phyloP scores from a whole-genome alignment of 2,888 invertebrate species.

The Notodonta dromedarius region DNA sequence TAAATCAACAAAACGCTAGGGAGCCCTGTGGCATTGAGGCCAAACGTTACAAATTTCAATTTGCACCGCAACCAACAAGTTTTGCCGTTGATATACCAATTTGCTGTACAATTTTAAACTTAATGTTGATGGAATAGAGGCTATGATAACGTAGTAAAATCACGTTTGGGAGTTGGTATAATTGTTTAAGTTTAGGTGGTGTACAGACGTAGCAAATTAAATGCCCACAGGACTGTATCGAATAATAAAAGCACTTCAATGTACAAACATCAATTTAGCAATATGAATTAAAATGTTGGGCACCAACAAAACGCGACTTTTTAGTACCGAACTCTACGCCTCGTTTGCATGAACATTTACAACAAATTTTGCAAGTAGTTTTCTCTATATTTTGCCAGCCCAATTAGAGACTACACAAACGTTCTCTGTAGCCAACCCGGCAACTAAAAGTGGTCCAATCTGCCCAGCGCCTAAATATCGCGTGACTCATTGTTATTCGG shows the following conservation, averaged over 20 bases:
- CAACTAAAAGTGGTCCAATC: not conserved
- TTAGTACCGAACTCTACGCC: too few relatives aligned
- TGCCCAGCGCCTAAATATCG: constrained; percentile 20
- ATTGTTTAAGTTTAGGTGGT: constrained; percentile 14
- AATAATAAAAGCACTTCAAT: too few relatives aligned
- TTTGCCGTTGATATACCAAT: constrained; percentile 18
- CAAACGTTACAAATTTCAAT: constrained; percentile 69
- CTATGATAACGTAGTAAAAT: constrained; percentile 3
- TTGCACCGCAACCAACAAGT: constrained; percentile 41
- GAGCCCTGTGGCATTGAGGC: constrained; percentile 59
- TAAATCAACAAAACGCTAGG: constrained; percentile 47
- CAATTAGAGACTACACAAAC: too few relatives aligned
- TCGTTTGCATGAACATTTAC: too few relatives aligned
- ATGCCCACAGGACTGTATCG: not conserved
- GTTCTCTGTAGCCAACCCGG: not conserved
- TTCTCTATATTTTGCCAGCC: too few relatives aligned
- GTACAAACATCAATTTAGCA: too few relatives aligned
- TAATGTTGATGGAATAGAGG: constrained; percentile 10
- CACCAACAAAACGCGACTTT: too few relatives aligned
- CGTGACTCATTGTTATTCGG: constrained; percentile 56
- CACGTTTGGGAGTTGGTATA: constrained; percentile 14
- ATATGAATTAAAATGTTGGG: too few relatives aligned
- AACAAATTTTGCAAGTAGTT: too few relatives aligned
- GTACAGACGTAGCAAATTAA: not conserved
- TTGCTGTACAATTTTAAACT: constrained; percentile 18